Conservation (phyloP, 1,140 invertebrate species). For the Achatina immaculata region DNA sequence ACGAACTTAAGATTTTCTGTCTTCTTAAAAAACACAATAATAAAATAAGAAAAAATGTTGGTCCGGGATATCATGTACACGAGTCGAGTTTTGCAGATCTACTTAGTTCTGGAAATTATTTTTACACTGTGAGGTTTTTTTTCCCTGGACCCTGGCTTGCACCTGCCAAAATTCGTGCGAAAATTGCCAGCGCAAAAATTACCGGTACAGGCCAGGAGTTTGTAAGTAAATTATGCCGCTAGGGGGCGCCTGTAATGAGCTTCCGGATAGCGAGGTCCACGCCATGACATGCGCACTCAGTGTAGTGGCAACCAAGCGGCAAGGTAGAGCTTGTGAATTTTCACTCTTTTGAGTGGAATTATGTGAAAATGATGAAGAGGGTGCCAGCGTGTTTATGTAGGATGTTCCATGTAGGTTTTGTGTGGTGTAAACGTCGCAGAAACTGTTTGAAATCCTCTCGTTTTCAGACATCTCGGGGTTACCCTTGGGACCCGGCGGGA, state of each 20-base stretch:
- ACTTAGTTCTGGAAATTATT: slow-evolving; percentile 2
- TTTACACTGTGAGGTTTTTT: slow-evolving; percentile 4
- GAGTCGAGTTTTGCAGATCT: neutral
- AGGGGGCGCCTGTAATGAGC: slow-evolving; percentile 7
- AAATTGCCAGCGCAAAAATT: neutral
- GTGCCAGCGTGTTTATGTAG: slow-evolving; percentile 2
- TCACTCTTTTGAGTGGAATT: neutral
- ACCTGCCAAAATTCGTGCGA: slow-evolving; percentile 5
- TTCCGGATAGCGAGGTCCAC: neutral
- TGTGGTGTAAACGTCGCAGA: neutral
- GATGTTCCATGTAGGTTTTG: slow-evolving; percentile 8
- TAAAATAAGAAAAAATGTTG: too few relatives aligned
- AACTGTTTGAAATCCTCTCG: slow-evolving; percentile 3
- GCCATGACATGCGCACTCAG: slow-evolving; percentile 1
- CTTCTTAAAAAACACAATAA: too few relatives aligned
- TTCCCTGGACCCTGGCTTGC: neutral
- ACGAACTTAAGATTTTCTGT: too few relatives aligned
- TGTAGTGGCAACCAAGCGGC: slow-evolving; percentile 11
- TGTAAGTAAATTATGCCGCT: slow-evolving; percentile 13
- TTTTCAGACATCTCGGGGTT: neutral
- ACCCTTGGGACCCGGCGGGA: neutral
- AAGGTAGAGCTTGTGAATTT: slow-evolving; percentile 3
- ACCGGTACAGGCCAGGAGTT: neutral
- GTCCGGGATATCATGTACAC: neutral
- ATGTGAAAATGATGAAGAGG: slow-evolving; percentile 16